Base-by-base conservation (phyloP, 2,888 invertebrate genomes). In the Drosophila seclusa region DNA sequence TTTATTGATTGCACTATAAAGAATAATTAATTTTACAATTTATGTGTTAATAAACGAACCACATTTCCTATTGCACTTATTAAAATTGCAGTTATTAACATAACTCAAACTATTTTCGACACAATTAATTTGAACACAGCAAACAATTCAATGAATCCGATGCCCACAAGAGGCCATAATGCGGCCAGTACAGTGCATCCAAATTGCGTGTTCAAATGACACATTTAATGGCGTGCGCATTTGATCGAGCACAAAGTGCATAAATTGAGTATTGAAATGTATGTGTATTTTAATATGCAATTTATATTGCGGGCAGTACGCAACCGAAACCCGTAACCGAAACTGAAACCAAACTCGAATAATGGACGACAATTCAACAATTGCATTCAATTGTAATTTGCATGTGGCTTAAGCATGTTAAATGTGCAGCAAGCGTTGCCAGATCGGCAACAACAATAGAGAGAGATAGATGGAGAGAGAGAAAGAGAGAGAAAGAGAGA, bases 261-360 rank as follows among this genome's bases (percentile, higher is more conserved):
- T 68, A 63, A 63, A 68, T 74, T 78, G 61, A 45, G 11, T 59
- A 59, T 68, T 59, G 53, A 78, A 82, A 73, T 74, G 73, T 55
- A 8, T 74, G 73, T 38, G 38, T 60, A 73, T 75, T 82, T 80
- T 68, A 84, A 80, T 73, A 78, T 71, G 80, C 82, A 82, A 84
- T 87, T 84, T 84, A 80, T 73, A 72, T 62, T 75, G 80, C 71
- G 73, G 82, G 34, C 67, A 77, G 58, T 69, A 52, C 36, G 36
- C 27, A 71, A 55, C 45, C 55, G 49, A 63, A 59, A 29, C 18
- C 53, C 57, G 32, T 52, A 60, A 58, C 61, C 36, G 45, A 65
- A 62, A 61, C 68, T 60, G 48, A 57, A 73, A 52, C 66, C 59
- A 53, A 54, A 69, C 31, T 27, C 40, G 50, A 16, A 45, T 27